A percentile compares a stretch with the other conserved stretches of the same genome.
Conservation (phyloP, 2,113 vertebrate genomes). For the Choloepus hoffmanni region DNA sequence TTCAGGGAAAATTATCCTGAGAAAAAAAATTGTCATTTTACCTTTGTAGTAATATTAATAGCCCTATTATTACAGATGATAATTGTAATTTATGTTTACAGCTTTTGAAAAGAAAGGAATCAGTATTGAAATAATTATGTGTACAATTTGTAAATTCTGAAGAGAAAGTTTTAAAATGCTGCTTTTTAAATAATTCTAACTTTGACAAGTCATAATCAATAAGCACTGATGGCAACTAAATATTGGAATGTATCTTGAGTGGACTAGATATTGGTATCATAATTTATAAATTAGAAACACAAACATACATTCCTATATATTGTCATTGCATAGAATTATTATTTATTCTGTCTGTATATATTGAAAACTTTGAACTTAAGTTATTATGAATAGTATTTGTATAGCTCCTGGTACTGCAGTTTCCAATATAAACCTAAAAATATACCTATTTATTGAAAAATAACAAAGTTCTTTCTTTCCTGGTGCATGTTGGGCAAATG, state of each 20-base stretch:
- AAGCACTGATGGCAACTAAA: not conserved
- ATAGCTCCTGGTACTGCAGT: not conserved
- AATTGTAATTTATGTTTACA: slow-evolving; percentile 20
- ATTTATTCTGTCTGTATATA: not conserved
- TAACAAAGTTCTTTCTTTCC: not conserved
- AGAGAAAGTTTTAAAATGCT: slow-evolving; percentile 48
- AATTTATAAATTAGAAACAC: slow-evolving; percentile 3
- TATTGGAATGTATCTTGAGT: slow-evolving; percentile 7
- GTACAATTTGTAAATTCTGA: slow-evolving; percentile 33
- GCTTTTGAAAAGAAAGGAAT: slow-evolving; percentile 42
- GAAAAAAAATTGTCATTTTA: slow-evolving; percentile 12
- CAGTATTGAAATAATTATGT: not conserved
- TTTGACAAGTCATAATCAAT: not conserved
- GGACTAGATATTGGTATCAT: not conserved
- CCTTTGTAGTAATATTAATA: slow-evolving; percentile 15
- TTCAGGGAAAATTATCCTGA: slow-evolving; percentile 21
- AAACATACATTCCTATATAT: not conserved
- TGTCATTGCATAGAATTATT: slow-evolving; percentile 39
- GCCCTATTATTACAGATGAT: not conserved
- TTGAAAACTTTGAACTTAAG: slow-evolving; percentile 19
- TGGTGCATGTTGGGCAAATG: not conserved
- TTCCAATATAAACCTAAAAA: not conserved
- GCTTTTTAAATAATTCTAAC: slow-evolving; percentile 32
- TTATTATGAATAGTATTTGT: slow-evolving; percentile 14
- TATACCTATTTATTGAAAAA: not conserved